A percentile compares a stretch with the other conserved stretches of the same genome.
phyloP scores from a whole-genome alignment of 1,140 invertebrate genomes.

The Aradophagus sp. region DNA sequence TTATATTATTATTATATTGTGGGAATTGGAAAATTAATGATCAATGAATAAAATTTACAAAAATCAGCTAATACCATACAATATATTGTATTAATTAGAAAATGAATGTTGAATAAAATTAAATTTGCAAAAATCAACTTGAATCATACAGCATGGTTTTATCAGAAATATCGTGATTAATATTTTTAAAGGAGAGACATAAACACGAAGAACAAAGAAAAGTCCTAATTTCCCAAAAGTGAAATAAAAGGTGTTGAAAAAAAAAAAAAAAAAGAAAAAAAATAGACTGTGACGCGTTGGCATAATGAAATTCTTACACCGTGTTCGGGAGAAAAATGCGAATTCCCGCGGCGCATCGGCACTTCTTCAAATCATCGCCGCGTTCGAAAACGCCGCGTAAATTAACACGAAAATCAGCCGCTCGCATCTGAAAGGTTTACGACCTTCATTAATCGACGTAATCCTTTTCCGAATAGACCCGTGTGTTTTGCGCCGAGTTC shows the following conservation, averaged over 20 bases:
- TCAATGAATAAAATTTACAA: too few relatives aligned
- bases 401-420: constrained; percentile 35
- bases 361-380: constrained; percentile 7
- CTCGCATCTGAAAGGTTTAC: constrained; percentile 31
- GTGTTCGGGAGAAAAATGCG: constrained; percentile 8
- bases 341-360: constrained; percentile 7
- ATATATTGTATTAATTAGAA: too few relatives aligned
- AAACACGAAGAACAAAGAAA: neutral
- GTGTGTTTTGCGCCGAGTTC: constrained; percentile 16
- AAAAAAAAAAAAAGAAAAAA: constrained; percentile 1
- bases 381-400: constrained; percentile 4
- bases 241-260: neutral
- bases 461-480: constrained; percentile 35
- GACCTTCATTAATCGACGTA: constrained; percentile 35
- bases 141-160: too few relatives aligned
- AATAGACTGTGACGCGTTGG: neutral
- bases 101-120: too few relatives aligned
- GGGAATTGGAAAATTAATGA: too few relatives aligned
- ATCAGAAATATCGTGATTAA: too few relatives aligned
- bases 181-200: too few relatives aligned
- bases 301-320: constrained; percentile 5
- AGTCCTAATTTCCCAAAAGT: too few relatives aligned
- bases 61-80: too few relatives aligned
- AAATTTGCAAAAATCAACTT: too few relatives aligned
- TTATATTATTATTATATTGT: too few relatives aligned